Percentiles rank a stretch among this genome's conserved stretches.
phyloP scores from a whole-genome alignment of 2,797 vertebrate genomes.

The Bradypus variegatus region DNA sequence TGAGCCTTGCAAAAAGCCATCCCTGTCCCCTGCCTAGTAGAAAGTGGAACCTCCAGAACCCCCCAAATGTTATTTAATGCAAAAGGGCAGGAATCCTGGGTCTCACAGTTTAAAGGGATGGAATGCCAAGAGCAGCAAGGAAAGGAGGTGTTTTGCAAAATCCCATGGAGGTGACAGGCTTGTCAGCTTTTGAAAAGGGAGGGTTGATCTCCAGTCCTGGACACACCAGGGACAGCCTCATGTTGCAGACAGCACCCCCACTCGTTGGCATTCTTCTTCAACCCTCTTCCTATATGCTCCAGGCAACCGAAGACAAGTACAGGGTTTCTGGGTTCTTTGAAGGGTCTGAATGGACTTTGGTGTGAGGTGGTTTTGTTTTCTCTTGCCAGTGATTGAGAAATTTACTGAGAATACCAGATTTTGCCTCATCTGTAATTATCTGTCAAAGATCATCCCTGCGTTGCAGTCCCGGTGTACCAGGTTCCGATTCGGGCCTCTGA shows the following conservation, averaged over 20 bases:
- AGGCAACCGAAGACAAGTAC: not conserved
- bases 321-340: not conserved
- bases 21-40: not conserved
- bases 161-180: constrained; percentile 26
- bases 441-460: constrained; percentile 98
- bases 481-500: constrained; percentile 93
- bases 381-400: constrained; percentile 90
- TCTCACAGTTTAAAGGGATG: not conserved
- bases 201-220: not conserved
- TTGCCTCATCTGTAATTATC: constrained; percentile 97
- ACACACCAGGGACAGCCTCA: not conserved
- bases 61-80: not conserved
- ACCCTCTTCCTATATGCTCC: not conserved
- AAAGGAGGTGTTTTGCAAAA: not conserved
- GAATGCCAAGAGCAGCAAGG: not conserved
- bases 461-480: constrained; percentile 96
- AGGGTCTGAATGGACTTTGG: not conserved
- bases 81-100: not conserved
- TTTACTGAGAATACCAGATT: constrained; percentile 97
- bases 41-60: not conserved
- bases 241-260: not conserved
- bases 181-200: not conserved
- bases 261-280: not conserved
- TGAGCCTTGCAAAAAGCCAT: not conserved
- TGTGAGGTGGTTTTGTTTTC: not conserved